Conservation (phyloP, 2,888 invertebrate genomes). For the Ochropacha duplaris region DNA sequence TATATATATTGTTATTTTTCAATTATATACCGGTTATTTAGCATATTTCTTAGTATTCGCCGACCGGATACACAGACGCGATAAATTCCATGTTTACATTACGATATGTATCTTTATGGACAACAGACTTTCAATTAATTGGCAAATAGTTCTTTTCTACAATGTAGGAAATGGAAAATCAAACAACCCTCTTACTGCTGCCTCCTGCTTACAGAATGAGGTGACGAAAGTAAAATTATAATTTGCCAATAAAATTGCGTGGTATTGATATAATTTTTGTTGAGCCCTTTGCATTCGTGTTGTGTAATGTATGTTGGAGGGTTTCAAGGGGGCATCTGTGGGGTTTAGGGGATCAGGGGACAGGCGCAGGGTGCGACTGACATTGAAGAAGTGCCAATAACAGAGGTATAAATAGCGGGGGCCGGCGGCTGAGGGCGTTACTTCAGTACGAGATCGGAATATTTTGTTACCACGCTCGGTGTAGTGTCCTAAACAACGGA, state of each 20-base stretch:
- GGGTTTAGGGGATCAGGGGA: slow-evolving; percentile 68
- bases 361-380: slow-evolving; percentile 80
- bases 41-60: slow-evolving; percentile 56
- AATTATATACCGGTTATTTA: slow-evolving; percentile 34
- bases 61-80: slow-evolving; percentile 54
- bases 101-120: slow-evolving; percentile 46
- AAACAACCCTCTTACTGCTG: slow-evolving; percentile 42
- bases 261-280: slow-evolving; percentile 79
- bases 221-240: slow-evolving; percentile 71
- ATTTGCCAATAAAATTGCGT: slow-evolving; percentile 71
- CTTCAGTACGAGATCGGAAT: slow-evolving; percentile 81
- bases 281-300: slow-evolving; percentile 73
- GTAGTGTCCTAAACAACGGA: slow-evolving; percentile 74
- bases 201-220: slow-evolving; percentile 49
- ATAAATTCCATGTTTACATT: slow-evolving; percentile 67
- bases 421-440: slow-evolving; percentile 76
- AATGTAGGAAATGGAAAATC: neutral
- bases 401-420: slow-evolving; percentile 81
- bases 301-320: slow-evolving; percentile 74
- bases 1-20: slow-evolving; percentile 35
- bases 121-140: slow-evolving; percentile 48
- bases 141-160: slow-evolving; percentile 15
- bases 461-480: slow-evolving; percentile 69
- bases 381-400: slow-evolving; percentile 84
- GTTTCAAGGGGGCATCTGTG: slow-evolving; percentile 55